Conservation (phyloP, 2,888 invertebrate species). For the Ophion slaviceki region DNA sequence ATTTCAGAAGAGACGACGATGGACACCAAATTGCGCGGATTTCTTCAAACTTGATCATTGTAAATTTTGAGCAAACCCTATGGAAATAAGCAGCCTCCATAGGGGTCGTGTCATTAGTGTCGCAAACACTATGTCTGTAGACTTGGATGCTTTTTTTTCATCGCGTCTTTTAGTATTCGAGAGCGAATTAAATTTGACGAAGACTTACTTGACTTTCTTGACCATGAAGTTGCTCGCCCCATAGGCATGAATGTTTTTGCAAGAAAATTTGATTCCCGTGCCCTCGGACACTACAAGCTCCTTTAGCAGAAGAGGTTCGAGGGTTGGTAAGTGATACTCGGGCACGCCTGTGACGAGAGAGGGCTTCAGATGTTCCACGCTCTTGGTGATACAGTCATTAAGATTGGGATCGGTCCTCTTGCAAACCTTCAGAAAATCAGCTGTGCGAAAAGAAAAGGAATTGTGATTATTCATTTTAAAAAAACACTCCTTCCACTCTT, state of each 20-base stretch:
- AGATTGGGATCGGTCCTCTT: slow-evolving; percentile 85
- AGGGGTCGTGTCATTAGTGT: too few relatives aligned
- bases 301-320: slow-evolving; percentile 88
- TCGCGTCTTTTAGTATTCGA: neutral
- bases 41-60: neutral
- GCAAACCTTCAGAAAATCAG: slow-evolving; percentile 86
- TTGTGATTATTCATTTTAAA: neutral
- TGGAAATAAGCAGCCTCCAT: neutral
- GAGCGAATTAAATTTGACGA: neutral
- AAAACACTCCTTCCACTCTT: neutral
- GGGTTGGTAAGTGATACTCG: slow-evolving; percentile 88
- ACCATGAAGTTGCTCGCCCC: slow-evolving; percentile 88
- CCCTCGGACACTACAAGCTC: slow-evolving; percentile 85
- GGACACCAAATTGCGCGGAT: slow-evolving; percentile 1
- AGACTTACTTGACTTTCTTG: slow-evolving; percentile 85
- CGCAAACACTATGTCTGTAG: too few relatives aligned
- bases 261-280: slow-evolving; percentile 85
- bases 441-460: slow-evolving; percentile 78
- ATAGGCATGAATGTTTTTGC: slow-evolving; percentile 86
- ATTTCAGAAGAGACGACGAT: neutral
- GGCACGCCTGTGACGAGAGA: slow-evolving; percentile 87
- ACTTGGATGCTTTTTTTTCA: neutral
- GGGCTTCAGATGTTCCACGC: slow-evolving; percentile 86
- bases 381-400: slow-evolving; percentile 85
- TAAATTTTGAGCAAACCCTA: neutral